Conservation (phyloP, 2,113 vertebrate species). For the Labeo rohita region DNA sequence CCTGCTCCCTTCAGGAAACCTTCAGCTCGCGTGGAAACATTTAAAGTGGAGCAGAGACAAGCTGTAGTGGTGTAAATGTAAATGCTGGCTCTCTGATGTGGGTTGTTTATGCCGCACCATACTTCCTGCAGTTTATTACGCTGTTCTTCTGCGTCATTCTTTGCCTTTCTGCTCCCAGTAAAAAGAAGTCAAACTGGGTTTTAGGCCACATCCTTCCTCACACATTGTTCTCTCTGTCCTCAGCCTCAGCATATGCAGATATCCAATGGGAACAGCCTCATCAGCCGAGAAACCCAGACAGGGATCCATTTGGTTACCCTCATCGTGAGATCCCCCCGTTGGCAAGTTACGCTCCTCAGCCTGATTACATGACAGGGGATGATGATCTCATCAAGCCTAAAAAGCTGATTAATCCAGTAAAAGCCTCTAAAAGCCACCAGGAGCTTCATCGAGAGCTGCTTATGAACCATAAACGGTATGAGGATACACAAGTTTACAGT, state of each 20-base stretch:
- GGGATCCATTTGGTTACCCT: conserved; percentile 42
- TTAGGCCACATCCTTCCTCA: conserved; percentile 3
- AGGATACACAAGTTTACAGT: neutral
- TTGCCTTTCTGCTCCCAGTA: neutral
- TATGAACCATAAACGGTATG: conserved; percentile 87
- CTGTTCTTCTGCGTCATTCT: neutral
- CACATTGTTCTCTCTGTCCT: conserved; percentile 13
- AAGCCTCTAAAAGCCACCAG: conserved; percentile 88
- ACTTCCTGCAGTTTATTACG: conserved; percentile 9
- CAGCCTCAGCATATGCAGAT: conserved; percentile 85
- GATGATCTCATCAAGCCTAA: conserved; percentile 89
- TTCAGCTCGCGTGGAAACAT: conserved; percentile 23
- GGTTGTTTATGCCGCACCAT: neutral
- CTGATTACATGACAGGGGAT: conserved; percentile 82
- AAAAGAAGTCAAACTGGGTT: neutral
- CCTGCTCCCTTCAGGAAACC: conserved; percentile 4
- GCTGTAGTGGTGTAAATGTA: neutral
- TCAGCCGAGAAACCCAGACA: conserved; percentile 40
- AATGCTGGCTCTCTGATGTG: neutral
- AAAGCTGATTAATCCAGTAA: conserved; percentile 89
- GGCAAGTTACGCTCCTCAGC: conserved; percentile 77
- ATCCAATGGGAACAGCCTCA: conserved; percentile 81
- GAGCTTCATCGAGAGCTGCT: conserved; percentile 88
- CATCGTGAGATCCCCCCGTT: conserved; percentile 46
- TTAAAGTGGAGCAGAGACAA: neutral